Evolutionary conservation across 2,888 invertebrate species (phyloP).

Genomic region (Trichopoda pennipes): DNA sequence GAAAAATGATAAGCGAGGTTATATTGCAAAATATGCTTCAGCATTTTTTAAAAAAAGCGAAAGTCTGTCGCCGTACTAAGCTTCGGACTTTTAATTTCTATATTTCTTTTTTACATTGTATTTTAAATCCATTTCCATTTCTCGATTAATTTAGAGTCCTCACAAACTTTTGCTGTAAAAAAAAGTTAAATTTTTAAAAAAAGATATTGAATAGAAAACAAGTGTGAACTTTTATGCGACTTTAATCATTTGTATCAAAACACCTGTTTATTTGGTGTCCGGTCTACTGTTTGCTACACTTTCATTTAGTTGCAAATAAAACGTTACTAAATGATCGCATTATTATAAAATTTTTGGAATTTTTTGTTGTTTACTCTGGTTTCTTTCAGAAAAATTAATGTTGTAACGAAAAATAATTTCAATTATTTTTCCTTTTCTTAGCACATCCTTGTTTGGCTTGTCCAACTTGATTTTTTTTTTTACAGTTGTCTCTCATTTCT

Average conservation of each 20-base stretch:
- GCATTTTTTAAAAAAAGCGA: too few species aligned
- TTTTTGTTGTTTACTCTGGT: neutral
- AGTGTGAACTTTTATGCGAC: neutral
- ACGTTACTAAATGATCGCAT: constrained; percentile 10
- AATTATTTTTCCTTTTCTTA: neutral
- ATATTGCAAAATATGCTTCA: too few species aligned
- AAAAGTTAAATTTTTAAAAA: too few species aligned
- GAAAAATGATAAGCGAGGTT: too few species aligned
- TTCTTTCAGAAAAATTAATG: constrained; percentile 3
- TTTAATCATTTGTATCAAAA: too few species aligned
- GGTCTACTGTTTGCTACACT: constrained; percentile 39
- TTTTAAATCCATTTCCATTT: too few species aligned
- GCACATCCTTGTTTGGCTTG: constrained; percentile 61
- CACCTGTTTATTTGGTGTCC: neutral
- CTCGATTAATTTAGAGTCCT: too few species aligned
- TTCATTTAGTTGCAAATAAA: constrained; percentile 39
- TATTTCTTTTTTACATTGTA: too few species aligned
- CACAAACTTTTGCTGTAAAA: too few species aligned
- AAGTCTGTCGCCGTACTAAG: too few species aligned
- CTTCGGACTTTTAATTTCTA: too few species aligned
- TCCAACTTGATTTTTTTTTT: constrained; percentile 39
- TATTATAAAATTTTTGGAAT: neutral
- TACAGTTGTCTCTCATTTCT: constrained; percentile 9
- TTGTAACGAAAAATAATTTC: constrained; percentile 21
- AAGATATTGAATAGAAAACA: neutral